Conservation (phyloP, 2,113 vertebrate genomes). For the Dolichotis patagonum region DNA sequence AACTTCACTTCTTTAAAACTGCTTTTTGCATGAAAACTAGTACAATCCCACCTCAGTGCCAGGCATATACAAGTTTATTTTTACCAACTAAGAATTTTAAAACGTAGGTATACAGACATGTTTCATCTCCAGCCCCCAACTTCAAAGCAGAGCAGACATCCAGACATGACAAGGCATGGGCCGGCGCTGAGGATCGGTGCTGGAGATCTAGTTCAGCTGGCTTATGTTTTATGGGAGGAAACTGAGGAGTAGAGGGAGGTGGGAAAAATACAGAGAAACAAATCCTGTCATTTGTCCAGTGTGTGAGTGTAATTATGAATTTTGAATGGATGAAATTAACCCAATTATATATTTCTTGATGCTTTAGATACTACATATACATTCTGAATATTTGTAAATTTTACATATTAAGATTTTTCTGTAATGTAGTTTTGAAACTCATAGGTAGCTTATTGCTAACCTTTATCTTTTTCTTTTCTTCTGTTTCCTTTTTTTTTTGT, state of each 20-base stretch:
- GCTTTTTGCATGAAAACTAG: not conserved
- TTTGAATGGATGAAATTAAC: not conserved
- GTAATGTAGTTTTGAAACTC: not conserved
- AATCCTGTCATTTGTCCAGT: not conserved
- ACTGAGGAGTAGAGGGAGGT: not conserved
- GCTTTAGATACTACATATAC: not conserved
- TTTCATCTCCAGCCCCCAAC: not conserved
- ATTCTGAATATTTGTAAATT: slow-evolving; percentile 20
- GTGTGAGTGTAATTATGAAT: not conserved
- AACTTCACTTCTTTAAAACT: not conserved
- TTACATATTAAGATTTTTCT: slow-evolving; percentile 7
- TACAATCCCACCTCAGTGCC: not conserved
- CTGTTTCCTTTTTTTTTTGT: too few relatives aligned
- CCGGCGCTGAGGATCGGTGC: not conserved
- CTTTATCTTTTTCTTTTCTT: not conserved
- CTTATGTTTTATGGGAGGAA: not conserved
- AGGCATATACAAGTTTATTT: not conserved
- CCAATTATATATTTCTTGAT: not conserved
- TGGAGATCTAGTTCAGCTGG: not conserved
- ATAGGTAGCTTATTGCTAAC: not conserved
- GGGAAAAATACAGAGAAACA: not conserved
- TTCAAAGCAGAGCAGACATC: not conserved
- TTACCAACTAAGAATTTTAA: not conserved
- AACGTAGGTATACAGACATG: not conserved
- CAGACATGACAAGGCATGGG: not conserved